A percentile compares a stretch with the other conserved stretches of the same genome.
phyloP scores from a whole-genome alignment of 2,888 invertebrate genomes.

The Platycnemis pennipes region DNA sequence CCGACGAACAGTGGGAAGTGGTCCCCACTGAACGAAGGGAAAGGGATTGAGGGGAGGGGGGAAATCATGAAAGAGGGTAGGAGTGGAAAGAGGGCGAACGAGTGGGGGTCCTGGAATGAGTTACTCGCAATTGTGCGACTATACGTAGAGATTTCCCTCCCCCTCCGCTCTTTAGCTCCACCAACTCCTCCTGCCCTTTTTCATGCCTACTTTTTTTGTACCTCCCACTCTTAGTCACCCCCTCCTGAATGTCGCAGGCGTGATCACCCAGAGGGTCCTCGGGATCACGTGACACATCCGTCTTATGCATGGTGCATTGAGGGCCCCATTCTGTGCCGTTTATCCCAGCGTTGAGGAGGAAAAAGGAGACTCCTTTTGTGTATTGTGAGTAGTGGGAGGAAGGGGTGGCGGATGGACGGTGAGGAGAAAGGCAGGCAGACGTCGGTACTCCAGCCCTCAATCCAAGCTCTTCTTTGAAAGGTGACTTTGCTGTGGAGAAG shows the following conservation, averaged over 20 bases:
- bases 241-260: constrained; percentile 37
- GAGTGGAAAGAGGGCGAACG: background rate
- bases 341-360: constrained; percentile 24
- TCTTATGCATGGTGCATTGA: constrained; percentile 57
- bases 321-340: constrained; percentile 58
- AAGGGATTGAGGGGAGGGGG: background rate
- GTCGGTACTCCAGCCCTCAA: background rate
- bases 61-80: constrained; percentile 18
- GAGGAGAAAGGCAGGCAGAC: background rate
- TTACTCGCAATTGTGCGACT: constrained; percentile 42
- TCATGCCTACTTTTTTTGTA: background rate
- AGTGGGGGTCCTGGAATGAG: constrained; percentile 18
- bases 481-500: background rate
- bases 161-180: background rate
- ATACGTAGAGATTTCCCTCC: constrained; percentile 56
- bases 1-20: background rate
- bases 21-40: background rate
- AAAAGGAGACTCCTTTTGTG: constrained; percentile 60
- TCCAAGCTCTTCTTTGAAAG: constrained; percentile 36
- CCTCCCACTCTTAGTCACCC: constrained; percentile 29
- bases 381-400: background rate
- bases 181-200: background rate
- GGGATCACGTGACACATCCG: constrained; percentile 66
- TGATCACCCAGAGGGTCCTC: constrained; percentile 53
- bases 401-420: background rate